A percentile compares a stretch with the other conserved stretches of the same genome.
Evolutionary conservation across 1,140 invertebrate species (phyloP).

Genomic region (Drosophila lowei): DNA sequence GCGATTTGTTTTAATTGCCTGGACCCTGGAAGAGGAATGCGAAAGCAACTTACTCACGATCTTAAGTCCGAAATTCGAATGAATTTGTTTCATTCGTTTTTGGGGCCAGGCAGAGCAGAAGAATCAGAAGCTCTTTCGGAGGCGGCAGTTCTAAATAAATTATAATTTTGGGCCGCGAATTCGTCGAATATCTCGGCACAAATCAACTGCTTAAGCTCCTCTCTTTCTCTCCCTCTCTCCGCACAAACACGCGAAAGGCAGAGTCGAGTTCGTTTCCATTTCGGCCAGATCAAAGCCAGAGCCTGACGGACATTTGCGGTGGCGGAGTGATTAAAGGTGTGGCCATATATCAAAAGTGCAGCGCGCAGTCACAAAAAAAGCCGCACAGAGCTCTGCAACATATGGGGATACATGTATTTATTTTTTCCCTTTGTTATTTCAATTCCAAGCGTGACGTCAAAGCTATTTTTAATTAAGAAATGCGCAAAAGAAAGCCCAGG

Average conservation of each 20-base stretch:
- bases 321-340: conserved; percentile 80
- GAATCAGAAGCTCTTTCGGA: conserved; percentile 68
- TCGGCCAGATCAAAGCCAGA: conserved; percentile 69
- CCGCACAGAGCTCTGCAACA: conserved; percentile 23
- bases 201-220: conserved; percentile 73
- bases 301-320: conserved; percentile 64
- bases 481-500: conserved; percentile 14
- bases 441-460: conserved; percentile 19
- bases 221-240: conserved; percentile 10
- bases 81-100: conserved; percentile 60
- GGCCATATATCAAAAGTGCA: conserved; percentile 78
- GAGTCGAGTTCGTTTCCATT: conserved; percentile 61
- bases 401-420: not conserved
- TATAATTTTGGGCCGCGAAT: conserved; percentile 71
- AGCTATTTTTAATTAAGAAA: conserved; percentile 42
- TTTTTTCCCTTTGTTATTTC: not conserved
- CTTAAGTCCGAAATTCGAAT: conserved; percentile 73
- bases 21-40: conserved; percentile 43
- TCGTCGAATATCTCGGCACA: conserved; percentile 74
- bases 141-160: conserved; percentile 73
- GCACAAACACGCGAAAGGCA: conserved; percentile 33
- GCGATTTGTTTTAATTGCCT: conserved; percentile 74
- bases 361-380: conserved; percentile 51
- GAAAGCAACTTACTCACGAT: conserved; percentile 65
- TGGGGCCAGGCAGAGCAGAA: conserved; percentile 52